Conservation (phyloP, 2,113 vertebrate species). For the Rhinolophus ferrumequinum region DNA sequence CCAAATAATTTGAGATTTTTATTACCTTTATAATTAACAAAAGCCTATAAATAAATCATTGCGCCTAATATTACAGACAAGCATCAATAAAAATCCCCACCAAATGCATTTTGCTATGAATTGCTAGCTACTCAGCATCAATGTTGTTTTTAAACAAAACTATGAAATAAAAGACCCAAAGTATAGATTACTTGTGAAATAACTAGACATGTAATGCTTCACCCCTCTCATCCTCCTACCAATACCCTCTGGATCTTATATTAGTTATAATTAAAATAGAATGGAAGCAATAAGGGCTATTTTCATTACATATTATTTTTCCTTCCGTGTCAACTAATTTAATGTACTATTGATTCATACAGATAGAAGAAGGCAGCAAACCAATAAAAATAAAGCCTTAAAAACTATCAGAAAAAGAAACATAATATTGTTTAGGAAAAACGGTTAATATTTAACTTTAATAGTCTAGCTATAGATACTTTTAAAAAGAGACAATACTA, state of each 20-base stretch:
- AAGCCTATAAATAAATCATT: slow-evolving; percentile 56
- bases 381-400: slow-evolving; percentile 54
- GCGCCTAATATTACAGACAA: slow-evolving; percentile 62
- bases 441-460: slow-evolving; percentile 23
- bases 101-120: slow-evolving; percentile 60
- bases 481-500: slow-evolving; percentile 15
- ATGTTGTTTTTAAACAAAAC: slow-evolving; percentile 72
- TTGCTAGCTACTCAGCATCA: background rate
- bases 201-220: slow-evolving; percentile 48
- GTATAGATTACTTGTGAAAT: slow-evolving; percentile 64
- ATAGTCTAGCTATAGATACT: background rate
- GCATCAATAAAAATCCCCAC: slow-evolving; percentile 56
- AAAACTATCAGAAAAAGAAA: slow-evolving; percentile 53
- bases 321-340: slow-evolving; percentile 88
- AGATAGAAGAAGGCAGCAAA: slow-evolving; percentile 76
- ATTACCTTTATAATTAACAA: slow-evolving; percentile 62
- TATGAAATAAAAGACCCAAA: slow-evolving; percentile 30
- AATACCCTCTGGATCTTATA: slow-evolving; percentile 58
- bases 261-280: slow-evolving; percentile 79
- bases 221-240: background rate
- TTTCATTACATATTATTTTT: slow-evolving; percentile 95
- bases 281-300: slow-evolving; percentile 80
- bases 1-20: slow-evolving; percentile 63
- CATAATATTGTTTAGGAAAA: slow-evolving; percentile 36
- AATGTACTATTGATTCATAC: slow-evolving; percentile 90